phyloP scores from a whole-genome alignment of 2,797 vertebrate species.

The Pseudopleuronectes americanus region DNA sequence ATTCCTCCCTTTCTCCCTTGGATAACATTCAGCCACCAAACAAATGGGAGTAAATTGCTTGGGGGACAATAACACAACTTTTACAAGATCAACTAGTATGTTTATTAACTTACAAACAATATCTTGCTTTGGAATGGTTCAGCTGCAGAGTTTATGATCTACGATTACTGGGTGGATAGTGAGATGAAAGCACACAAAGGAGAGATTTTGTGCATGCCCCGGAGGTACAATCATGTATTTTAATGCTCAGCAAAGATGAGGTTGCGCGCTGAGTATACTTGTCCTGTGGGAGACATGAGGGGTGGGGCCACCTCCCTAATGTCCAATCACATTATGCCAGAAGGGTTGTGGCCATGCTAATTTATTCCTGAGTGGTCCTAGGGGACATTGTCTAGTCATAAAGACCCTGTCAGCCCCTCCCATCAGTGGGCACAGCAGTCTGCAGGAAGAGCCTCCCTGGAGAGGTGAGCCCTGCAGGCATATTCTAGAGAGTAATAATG shows the following conservation, averaged over 20 bases:
- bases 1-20: constrained; percentile 39
- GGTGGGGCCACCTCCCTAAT: constrained; percentile 70
- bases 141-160: constrained; percentile 61
- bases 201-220: constrained; percentile 65
- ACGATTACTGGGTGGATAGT: constrained; percentile 52
- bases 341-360: constrained; percentile 78
- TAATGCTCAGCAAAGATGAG: constrained; percentile 80
- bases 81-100: constrained; percentile 53
- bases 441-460: constrained; percentile 66
- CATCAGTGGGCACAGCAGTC: constrained; percentile 52
- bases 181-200: constrained; percentile 70
- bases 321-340: constrained; percentile 80
- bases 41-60: constrained; percentile 51
- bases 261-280: constrained; percentile 64
- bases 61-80: constrained; percentile 52
- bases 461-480: constrained; percentile 67
- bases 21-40: constrained; percentile 56
- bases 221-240: constrained; percentile 80
- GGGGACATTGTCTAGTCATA: constrained; percentile 79
- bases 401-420: constrained; percentile 79
- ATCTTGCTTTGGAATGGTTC: constrained; percentile 47
- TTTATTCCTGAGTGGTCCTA: constrained; percentile 81
- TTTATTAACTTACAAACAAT: constrained; percentile 65
- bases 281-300: constrained; percentile 71
- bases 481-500: constrained; percentile 74